These are phyloP conservation scores for Nephrotoma flavescens DNA, from an alignment of 2,888 invertebrate species.

Conservation along the genomic window DNA sequence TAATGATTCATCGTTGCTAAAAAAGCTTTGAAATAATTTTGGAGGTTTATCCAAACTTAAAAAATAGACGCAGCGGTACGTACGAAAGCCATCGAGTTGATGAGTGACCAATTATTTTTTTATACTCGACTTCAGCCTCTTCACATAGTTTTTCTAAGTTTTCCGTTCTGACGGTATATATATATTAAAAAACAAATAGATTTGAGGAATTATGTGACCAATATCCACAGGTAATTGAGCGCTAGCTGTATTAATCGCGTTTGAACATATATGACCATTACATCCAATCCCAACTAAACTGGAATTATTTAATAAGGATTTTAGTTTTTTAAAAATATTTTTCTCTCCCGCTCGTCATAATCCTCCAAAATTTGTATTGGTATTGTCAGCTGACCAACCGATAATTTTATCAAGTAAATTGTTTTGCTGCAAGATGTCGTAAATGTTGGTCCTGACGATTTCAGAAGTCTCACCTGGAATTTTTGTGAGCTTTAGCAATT, in stretches of 20 bases:
- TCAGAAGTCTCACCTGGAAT: neutral
- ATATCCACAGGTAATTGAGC: too few relatives aligned
- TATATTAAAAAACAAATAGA: neutral
- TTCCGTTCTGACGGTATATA: neutral
- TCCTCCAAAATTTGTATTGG: neutral
- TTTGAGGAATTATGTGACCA: neutral
- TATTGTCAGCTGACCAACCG: neutral
- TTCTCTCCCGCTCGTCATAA: too few relatives aligned
- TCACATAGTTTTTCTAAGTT: neutral
- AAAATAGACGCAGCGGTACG: neutral
- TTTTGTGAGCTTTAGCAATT: neutral
- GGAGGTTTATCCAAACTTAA: neutral
- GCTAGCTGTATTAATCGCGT: too few relatives aligned
- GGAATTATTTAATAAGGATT: too few relatives aligned
- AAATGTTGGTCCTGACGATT: neutral
- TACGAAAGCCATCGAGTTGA: neutral
- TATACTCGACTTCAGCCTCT: neutral
- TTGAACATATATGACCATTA: too few relatives aligned
- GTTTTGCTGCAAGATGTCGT: neutral
- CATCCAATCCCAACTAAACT: too few relatives aligned
- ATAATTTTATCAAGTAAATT: neutral
- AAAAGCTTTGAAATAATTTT: neutral
- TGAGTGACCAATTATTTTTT: too few relatives aligned
- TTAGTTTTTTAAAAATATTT: too few relatives aligned
- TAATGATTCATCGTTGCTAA: neutral